These are phyloP conservation scores for Cephalophus harveyi DNA, from an alignment of 2,113 vertebrate genomes.

Conservation along the genomic window DNA sequence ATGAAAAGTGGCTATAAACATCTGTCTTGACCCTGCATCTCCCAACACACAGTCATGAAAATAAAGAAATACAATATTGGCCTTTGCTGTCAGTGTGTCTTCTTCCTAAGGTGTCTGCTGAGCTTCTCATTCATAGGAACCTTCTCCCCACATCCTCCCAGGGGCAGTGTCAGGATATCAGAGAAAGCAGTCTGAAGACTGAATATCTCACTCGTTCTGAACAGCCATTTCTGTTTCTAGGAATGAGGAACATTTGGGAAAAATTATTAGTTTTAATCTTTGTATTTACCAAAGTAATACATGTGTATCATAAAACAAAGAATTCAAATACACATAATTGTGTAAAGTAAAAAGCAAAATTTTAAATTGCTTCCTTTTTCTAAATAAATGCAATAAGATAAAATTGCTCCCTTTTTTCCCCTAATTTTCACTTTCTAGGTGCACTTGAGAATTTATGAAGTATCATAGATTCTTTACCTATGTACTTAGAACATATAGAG, in stretches of 20 bases:
- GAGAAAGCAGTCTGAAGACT: rapidly evolving
- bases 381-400: background rate
- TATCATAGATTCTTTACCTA: background rate
- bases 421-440: background rate
- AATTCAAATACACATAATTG: background rate
- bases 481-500: background rate
- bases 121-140: background rate
- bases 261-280: background rate
- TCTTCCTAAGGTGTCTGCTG: background rate
- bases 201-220: background rate
- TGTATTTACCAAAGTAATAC: background rate
- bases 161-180: background rate
- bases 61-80: background rate
- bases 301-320: background rate
- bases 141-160: background rate
- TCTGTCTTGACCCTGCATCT: background rate
- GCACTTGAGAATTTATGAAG: background rate
- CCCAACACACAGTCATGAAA: background rate
- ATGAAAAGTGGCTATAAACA: background rate
- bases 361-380: background rate
- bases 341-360: background rate
- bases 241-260: background rate
- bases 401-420: background rate
- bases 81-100: background rate
- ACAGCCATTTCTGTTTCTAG: background rate